Percentiles rank a stretch among this genome's conserved stretches.
These are phyloP conservation scores for Furnarius figulus DNA, from an alignment of 2,113 vertebrate genomes.

Conservation along the genomic window DNA sequence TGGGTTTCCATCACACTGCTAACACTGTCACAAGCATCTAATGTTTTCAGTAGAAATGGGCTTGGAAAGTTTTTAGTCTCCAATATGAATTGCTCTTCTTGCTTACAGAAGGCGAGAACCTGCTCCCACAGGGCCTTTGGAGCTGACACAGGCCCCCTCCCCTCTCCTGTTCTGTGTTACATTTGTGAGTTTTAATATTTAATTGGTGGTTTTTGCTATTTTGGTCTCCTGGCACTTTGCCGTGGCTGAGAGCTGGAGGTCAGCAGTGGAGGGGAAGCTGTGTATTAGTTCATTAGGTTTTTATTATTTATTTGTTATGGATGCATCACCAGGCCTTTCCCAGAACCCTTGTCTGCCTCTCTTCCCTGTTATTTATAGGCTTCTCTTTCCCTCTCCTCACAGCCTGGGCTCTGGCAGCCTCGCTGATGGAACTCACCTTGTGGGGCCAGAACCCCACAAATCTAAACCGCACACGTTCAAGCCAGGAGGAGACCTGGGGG, in stretches of 20 bases:
- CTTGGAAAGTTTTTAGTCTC: conserved; percentile 11
- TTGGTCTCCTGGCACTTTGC: not conserved
- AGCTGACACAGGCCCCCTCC: not conserved
- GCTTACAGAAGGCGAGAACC: conserved; percentile 6
- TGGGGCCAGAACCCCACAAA: not conserved
- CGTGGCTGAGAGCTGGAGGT: not conserved
- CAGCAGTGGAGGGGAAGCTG: not conserved
- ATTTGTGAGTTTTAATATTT: conserved; percentile 38
- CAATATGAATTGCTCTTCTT: not conserved
- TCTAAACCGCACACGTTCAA: no score
- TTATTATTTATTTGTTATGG: not conserved
- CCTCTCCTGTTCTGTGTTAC: not conserved
- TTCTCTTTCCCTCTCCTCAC: not conserved
- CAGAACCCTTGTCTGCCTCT: not conserved
- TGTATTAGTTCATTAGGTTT: not conserved
- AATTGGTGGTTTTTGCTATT: conserved; percentile 5
- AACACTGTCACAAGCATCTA: not conserved
- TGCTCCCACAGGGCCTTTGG: not conserved
- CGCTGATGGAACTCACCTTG: fast-evolving
- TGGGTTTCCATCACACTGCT: conserved; percentile 23
- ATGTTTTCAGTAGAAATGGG: conserved; percentile 20
- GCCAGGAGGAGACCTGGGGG: not conserved
- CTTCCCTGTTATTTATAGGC: not conserved
- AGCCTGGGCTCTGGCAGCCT: not conserved
- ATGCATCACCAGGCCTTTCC: not conserved